phyloP scores from a whole-genome alignment of 2,113 vertebrate genomes.

The Syrmaticus mikado region DNA sequence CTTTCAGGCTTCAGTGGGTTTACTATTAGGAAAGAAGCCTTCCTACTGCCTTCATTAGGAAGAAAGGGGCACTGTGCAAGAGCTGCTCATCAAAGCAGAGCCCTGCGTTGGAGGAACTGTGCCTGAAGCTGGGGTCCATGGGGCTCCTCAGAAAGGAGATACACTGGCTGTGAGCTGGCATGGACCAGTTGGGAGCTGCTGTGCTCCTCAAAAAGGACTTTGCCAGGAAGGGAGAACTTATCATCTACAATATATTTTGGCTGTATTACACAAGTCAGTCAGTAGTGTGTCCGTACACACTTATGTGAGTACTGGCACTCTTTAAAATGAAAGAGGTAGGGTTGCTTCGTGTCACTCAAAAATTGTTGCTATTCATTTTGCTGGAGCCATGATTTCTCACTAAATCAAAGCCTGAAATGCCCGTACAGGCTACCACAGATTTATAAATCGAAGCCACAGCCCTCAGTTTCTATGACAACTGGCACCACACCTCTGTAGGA shows the following conservation, averaged over 20 bases:
- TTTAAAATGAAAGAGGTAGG: not conserved
- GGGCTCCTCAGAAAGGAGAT: not conserved
- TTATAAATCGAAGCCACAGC: not conserved
- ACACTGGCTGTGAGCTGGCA: not conserved
- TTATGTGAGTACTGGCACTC: not conserved
- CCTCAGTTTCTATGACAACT: not conserved
- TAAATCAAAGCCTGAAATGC: not conserved
- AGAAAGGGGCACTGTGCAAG: not conserved
- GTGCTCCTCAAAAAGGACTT: not conserved
- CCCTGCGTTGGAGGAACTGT: not conserved
- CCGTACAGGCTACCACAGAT: not conserved
- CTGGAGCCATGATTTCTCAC: not conserved
- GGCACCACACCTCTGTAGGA: not conserved
- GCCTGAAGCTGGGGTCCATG: not conserved
- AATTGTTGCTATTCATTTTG: not conserved
- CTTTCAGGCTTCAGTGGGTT: not conserved
- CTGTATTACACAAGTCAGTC: not conserved
- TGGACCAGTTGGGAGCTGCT: not conserved
- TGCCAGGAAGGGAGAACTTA: slow-evolving; percentile 43
- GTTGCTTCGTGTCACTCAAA: not conserved
- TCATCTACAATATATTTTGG: not conserved
- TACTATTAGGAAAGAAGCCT: not conserved
- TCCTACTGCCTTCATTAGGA: not conserved
- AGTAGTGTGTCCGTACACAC: not conserved
- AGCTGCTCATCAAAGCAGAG: not conserved